Conservation (phyloP, 2,888 invertebrate genomes). For the Acronicta alni region DNA sequence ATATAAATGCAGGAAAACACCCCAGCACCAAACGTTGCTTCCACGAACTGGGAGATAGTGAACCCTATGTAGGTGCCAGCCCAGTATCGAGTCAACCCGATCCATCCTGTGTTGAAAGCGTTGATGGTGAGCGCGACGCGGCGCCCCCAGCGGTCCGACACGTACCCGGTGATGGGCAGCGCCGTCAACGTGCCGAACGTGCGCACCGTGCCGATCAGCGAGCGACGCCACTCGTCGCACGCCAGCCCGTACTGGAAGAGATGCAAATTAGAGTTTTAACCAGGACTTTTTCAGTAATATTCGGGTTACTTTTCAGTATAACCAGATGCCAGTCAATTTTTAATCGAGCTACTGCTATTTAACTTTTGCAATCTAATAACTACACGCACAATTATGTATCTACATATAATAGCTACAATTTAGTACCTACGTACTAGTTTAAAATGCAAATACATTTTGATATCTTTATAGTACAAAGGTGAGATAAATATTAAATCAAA, state of each 20-base stretch:
- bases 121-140: conserved; percentile 89
- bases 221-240: conserved; percentile 92
- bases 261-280: background rate
- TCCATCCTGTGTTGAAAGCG: conserved; percentile 89
- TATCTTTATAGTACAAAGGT: too few species aligned
- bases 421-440: too few species aligned
- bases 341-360: too few species aligned
- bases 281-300: too few species aligned
- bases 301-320: too few species aligned
- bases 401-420: too few species aligned
- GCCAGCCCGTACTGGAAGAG: conserved; percentile 88
- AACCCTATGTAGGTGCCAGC: conserved; percentile 92
- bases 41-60: conserved; percentile 91
- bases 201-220: conserved; percentile 92
- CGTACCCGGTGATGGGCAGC: conserved; percentile 91
- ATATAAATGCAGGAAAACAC: conserved; percentile 92
- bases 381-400: too few species aligned
- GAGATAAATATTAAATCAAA: too few species aligned
- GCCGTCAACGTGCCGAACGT: conserved; percentile 91
- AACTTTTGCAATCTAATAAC: too few species aligned
- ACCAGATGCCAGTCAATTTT: too few species aligned
- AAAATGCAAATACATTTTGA: too few species aligned
- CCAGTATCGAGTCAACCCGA: conserved; percentile 90
- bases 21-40: conserved; percentile 91
- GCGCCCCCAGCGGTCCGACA: conserved; percentile 93